Conservation (phyloP, 1,140 invertebrate genomes). For the Zophobas morio region DNA sequence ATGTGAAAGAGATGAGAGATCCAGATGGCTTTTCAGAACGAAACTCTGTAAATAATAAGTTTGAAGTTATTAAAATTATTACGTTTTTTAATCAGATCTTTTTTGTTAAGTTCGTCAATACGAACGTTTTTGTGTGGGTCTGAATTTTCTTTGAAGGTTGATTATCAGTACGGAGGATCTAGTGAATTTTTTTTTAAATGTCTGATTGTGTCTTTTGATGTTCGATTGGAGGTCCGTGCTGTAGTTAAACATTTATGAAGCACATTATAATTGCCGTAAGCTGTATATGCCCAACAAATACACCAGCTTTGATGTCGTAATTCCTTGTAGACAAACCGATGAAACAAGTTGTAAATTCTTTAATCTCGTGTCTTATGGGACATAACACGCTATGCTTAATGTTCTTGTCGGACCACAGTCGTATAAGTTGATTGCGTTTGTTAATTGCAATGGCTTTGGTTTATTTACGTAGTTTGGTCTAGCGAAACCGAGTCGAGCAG, state of each 20-base stretch:
- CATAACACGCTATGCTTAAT: constrained; percentile 48
- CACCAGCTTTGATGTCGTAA: constrained; percentile 14
- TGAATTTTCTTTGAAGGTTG: no score
- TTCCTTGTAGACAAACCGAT: constrained; percentile 45
- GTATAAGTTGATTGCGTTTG: constrained; percentile 53
- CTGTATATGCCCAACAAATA: no score
- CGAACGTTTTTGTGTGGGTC: no score
- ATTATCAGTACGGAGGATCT: no score
- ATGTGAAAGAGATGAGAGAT: background rate
- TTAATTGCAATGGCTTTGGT: constrained; percentile 42
- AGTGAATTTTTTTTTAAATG: background rate
- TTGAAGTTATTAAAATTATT: no score
- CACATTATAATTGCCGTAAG: constrained; percentile 1
- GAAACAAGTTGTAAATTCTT: constrained; percentile 52
- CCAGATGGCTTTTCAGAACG: no score
- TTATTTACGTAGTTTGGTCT: constrained; percentile 19
- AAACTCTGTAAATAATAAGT: no score
- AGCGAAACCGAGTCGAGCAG: background rate
- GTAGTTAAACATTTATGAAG: background rate
- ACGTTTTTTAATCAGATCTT: no score
- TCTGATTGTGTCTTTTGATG: constrained; percentile 14
- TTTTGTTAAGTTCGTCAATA: no score
- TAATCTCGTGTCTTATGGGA: constrained; percentile 48
- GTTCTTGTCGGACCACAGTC: constrained; percentile 48
- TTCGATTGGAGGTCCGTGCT: constrained; percentile 5